These are phyloP conservation scores for Rhynchotus rufescens DNA, from an alignment of 2,797 vertebrate species.

Conservation along the genomic window DNA sequence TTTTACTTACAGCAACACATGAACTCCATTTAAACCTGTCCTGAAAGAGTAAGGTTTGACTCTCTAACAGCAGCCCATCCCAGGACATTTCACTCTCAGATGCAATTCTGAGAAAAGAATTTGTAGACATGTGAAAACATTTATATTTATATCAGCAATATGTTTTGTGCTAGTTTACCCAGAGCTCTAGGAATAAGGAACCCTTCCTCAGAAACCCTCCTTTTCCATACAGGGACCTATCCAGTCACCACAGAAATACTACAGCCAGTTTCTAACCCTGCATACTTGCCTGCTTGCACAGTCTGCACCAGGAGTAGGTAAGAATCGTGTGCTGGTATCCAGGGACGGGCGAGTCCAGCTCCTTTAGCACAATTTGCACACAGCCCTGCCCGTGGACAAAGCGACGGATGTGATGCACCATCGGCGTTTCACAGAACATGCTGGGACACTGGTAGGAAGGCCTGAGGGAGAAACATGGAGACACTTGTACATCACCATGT, in stretches of 20 bases:
- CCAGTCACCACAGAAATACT: background rate
- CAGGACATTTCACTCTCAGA: background rate
- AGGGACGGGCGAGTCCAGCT: constrained; percentile 96
- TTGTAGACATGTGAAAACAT: background rate
- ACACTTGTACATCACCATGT: background rate
- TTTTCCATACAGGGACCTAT: background rate
- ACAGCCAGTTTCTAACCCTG: background rate
- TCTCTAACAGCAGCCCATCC: background rate
- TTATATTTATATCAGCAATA: background rate
- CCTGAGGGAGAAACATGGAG: constrained; percentile 70
- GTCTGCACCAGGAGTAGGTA: constrained; percentile 97
- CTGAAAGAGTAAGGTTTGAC: background rate
- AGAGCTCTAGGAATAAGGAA: background rate
- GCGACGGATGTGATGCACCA: constrained; percentile 96
- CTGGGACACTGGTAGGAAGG: constrained; percentile 97
- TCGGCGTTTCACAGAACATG: constrained; percentile 96
- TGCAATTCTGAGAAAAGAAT: background rate
- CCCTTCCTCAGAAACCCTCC: background rate
- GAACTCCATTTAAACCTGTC: background rate
- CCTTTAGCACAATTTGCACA: constrained; percentile 97
- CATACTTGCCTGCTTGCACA: constrained; percentile 93
- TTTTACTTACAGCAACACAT: background rate
- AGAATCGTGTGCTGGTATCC: constrained; percentile 99
- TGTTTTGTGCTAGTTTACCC: background rate
- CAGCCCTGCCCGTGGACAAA: constrained; percentile 97